Evolutionary conservation across 2,113 vertebrate genomes (phyloP).

Genomic region (Labeo catla): DNA sequence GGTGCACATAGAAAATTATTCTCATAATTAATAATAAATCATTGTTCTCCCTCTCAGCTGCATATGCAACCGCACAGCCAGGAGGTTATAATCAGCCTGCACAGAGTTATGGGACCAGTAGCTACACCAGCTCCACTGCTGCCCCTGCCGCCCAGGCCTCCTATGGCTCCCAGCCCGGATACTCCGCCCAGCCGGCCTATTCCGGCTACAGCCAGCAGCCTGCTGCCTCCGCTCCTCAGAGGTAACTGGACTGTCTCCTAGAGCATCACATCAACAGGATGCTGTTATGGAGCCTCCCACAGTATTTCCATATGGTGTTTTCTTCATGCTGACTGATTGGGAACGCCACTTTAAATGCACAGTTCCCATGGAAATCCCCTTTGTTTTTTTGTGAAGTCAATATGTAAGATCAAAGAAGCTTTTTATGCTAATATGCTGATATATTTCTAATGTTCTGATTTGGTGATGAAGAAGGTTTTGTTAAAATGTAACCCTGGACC

Average conservation of each 20-base stretch:
- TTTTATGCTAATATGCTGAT: neutral
- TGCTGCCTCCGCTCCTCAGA: slow-evolving; percentile 72
- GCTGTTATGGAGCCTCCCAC: neutral
- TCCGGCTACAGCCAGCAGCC: slow-evolving; percentile 83
- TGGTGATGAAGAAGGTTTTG: too few species aligned
- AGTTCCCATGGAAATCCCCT: neutral
- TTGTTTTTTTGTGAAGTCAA: neutral
- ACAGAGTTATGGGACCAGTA: slow-evolving; percentile 80
- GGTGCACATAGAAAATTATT: neutral
- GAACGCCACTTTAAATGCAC: neutral
- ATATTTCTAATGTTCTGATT: too few species aligned
- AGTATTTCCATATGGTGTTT: slow-evolving; percentile 17
- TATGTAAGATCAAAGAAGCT: too few species aligned
- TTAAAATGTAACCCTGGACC: too few species aligned
- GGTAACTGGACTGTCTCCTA: slow-evolving; percentile 68
- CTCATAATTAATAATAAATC: neutral
- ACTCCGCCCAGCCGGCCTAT: slow-evolving; percentile 82
- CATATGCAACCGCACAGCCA: slow-evolving; percentile 80
- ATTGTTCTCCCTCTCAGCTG: slow-evolving; percentile 63
- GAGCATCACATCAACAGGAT: neutral
- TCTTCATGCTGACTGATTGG: neutral
- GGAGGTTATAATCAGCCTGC: slow-evolving; percentile 84
- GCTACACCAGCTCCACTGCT: slow-evolving; percentile 80
- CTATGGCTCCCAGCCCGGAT: slow-evolving; percentile 80
- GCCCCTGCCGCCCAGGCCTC: slow-evolving; percentile 74